Conservation (phyloP, 2,797 vertebrate genomes). For the Rhabdomys pumilio region DNA sequence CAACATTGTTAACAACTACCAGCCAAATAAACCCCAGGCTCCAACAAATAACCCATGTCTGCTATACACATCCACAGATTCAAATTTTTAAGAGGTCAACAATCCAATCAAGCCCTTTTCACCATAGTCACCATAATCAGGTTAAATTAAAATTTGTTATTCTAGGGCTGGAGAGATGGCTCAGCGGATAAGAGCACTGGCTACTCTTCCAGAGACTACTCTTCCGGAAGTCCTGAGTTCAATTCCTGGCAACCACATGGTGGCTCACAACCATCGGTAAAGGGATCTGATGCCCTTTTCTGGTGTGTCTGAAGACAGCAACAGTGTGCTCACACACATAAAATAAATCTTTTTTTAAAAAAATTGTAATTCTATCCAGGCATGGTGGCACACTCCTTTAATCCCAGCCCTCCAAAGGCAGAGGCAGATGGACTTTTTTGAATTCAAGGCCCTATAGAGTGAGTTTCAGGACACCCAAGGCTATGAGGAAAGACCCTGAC, state of each 20-base stretch:
- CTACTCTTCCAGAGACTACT: too few species aligned
- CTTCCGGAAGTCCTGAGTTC: too few species aligned
- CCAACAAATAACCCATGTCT: neutral
- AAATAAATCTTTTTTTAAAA: neutral
- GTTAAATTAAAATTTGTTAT: neutral
- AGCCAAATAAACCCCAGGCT: neutral
- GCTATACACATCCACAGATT: neutral
- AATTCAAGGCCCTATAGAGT: neutral
- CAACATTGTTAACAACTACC: neutral
- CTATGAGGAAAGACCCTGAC: neutral
- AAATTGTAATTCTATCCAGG: neutral
- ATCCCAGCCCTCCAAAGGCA: neutral
- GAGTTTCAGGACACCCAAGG: neutral
- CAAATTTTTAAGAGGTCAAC: neutral
- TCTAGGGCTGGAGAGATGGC: neutral
- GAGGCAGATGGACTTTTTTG: neutral
- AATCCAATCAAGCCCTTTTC: neutral
- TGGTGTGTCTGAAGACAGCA: too few species aligned
- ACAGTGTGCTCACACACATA: too few species aligned
- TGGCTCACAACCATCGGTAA: too few species aligned
- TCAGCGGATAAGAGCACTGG: too few species aligned
- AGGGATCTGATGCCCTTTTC: too few species aligned
- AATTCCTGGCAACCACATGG: too few species aligned
- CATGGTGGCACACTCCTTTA: neutral
- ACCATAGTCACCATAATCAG: neutral